Evolutionary conservation across 1,140 invertebrate genomes (phyloP), one percentile per base, ranked within the genome.

Genomic region (Scaptomyza hsui): DNA sequence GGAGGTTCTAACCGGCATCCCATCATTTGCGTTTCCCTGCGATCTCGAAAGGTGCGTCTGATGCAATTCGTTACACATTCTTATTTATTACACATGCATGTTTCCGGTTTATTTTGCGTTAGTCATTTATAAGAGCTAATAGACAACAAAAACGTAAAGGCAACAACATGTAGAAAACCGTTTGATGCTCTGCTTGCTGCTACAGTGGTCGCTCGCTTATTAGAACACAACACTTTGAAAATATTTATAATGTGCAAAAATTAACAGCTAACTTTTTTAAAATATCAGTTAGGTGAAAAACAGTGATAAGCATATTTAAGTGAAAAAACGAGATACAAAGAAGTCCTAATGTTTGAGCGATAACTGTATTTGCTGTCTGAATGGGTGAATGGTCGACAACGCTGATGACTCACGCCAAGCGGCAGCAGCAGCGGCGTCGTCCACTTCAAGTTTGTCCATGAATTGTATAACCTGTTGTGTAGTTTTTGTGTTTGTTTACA

Each of bases 1-100:
- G 83, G 95, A 96, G 89, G 93, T 96, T 72, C 92, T 97, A 32
- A 95, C 94, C 90, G 94, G 94, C 73, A 95, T 97, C 73, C 95
- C 96, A 63, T 94, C 96, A 91, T 97, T 97, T 93, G 94, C 95
- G 67, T 97, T 96, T 92, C 96, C 96, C 39, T 97, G 96, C 92
- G 93, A 95, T 90, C 93, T 95, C 89, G 93, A 94, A 91, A 95
- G 95, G 96, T 96, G 93, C 92, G 93, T 91, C 49, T 18, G 19
- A 18, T 68, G 13, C 18, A 16, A 45, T 57, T 44, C 35, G 42
- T 41, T 24, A 32, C 21, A 41, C 41, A 59, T 62, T 60, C 68
- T 19, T 44, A 16, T 10, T 15, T n/a, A 55, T 55, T 60, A 51
- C 15, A 24, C 47, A 73, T 32, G 10, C 29, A 59, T 47, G 37